phyloP scores from a whole-genome alignment of 2,113 vertebrate species.

The Apus apus region DNA sequence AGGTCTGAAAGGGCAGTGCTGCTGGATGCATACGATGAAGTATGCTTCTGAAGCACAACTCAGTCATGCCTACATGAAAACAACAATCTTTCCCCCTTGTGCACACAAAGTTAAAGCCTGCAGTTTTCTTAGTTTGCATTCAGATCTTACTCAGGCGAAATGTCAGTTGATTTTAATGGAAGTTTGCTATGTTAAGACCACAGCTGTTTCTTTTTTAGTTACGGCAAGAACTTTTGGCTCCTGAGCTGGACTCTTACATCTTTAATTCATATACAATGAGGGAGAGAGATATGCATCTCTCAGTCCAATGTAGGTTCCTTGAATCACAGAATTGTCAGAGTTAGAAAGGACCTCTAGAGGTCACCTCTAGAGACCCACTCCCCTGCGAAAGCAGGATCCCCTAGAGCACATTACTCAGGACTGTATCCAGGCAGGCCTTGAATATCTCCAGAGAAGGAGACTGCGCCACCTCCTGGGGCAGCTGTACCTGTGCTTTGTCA shows the following conservation, averaged over 20 bases:
- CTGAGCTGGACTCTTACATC: not conserved
- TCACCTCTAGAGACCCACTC: no score
- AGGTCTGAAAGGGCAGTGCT: constrained; percentile 9
- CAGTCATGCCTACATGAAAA: not conserved
- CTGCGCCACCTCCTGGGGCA: no score
- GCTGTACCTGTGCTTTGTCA: no score
- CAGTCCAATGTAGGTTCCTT: not conserved
- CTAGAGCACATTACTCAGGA: no score
- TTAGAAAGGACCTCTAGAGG: no score
- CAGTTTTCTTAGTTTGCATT: not conserved
- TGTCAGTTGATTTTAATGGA: not conserved
- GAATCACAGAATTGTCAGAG: no score
- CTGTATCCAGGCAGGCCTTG: no score
- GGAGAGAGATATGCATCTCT: not conserved
- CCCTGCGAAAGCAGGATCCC: no score
- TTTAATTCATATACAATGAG: not conserved
- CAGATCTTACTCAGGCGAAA: not conserved
- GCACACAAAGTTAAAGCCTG: not conserved
- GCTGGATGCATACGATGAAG: not conserved
- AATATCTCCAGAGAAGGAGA: no score
- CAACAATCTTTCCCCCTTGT: not conserved
- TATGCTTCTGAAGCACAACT: not conserved
- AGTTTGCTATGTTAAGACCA: not conserved
- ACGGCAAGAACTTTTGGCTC: not conserved
- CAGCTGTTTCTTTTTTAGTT: not conserved